A percentile compares a stretch with the other conserved stretches of the same genome.
Conservation (phyloP, 2,888 invertebrate genomes). For the Conus canariensis region DNA sequence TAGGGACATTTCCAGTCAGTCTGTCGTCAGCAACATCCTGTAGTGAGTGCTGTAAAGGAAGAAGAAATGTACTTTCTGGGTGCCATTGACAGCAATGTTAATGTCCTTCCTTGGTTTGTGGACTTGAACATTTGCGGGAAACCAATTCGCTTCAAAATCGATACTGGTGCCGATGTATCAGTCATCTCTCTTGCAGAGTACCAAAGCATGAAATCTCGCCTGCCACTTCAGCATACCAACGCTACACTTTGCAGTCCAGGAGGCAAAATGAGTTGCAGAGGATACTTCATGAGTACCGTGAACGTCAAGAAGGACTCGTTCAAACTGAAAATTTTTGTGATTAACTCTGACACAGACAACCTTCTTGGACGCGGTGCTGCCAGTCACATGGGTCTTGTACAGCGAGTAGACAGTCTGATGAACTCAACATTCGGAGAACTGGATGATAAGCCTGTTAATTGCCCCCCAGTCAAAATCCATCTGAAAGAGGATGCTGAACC, state of each 20-base stretch:
- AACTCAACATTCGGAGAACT: not conserved
- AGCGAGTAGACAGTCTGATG: not conserved
- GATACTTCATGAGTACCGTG: not conserved
- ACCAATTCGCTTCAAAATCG: too few species aligned
- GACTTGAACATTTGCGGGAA: too few species aligned
- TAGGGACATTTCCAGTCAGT: too few species aligned
- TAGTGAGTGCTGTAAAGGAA: too few species aligned
- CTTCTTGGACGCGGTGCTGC: not conserved
- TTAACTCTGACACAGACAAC: not conserved
- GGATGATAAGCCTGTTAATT: not conserved
- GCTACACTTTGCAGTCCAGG: not conserved
- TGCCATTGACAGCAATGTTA: too few species aligned
- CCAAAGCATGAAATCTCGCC: not conserved
- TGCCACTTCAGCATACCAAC: not conserved
- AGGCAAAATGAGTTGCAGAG: conserved; percentile 5
- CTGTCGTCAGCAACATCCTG: too few species aligned
- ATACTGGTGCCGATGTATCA: too few species aligned
- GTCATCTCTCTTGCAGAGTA: too few species aligned
- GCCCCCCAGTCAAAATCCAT: not conserved
- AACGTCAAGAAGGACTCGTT: not conserved
- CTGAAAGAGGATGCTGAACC: not conserved
- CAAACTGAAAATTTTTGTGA: not conserved
- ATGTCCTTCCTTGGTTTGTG: too few species aligned
- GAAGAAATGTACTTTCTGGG: too few species aligned
- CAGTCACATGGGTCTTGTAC: not conserved